These are phyloP conservation scores for Acanthosepion pharaonis DNA, from an alignment of 2,888 invertebrate genomes.

Conservation along the genomic window DNA sequence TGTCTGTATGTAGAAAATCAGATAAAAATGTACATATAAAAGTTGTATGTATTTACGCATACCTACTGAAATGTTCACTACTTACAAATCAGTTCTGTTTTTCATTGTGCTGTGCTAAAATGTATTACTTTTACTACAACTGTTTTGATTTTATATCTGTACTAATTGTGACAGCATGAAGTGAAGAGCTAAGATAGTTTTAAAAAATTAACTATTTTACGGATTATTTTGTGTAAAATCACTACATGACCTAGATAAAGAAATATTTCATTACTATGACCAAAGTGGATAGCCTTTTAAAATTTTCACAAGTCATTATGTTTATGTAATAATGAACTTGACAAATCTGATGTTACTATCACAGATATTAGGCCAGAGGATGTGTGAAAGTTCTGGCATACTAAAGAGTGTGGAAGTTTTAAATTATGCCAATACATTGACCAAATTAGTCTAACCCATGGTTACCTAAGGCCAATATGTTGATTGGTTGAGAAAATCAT, in stretches of 20 bases:
- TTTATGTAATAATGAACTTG: neutral
- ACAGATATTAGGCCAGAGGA: neutral
- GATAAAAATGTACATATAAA: neutral
- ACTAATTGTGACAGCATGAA: neutral
- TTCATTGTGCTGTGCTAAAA: neutral
- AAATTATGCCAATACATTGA: neutral
- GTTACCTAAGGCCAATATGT: neutral
- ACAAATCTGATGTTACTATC: neutral
- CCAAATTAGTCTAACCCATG: neutral
- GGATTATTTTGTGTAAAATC: neutral
- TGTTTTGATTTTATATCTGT: neutral
- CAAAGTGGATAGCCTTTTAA: neutral
- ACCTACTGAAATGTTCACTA: neutral
- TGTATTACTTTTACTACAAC: neutral
- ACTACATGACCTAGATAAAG: slow-evolving; percentile 10
- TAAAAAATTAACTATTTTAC: neutral
- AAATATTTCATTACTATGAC: neutral
- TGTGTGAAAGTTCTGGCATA: neutral
- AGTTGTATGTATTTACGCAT: neutral
- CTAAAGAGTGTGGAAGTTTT: neutral
- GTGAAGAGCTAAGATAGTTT: neutral
- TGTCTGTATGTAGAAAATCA: neutral
- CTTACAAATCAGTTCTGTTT: neutral
- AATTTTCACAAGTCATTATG: neutral
- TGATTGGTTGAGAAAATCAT: neutral